A percentile compares a stretch with the other conserved stretches of the same genome.
Evolutionary conservation across 2,888 invertebrate species (phyloP).

Genomic region (Campoletis raptor): DNA sequence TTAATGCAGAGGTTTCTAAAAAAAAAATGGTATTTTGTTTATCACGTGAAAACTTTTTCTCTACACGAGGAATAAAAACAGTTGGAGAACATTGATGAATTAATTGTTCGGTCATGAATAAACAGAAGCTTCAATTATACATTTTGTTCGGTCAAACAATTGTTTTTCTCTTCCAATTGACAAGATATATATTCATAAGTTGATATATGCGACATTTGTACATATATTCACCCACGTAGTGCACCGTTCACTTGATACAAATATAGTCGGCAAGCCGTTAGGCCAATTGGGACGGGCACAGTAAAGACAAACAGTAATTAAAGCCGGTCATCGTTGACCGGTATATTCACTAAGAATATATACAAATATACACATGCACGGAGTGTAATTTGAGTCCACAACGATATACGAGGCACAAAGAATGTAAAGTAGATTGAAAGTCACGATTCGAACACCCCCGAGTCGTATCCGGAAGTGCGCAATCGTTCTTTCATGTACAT

Average conservation of each 20-base stretch:
- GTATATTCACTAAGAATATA: conserved; percentile 63
- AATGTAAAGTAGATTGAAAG: conserved; percentile 61
- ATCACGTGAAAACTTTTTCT: not conserved
- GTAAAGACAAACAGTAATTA: conserved; percentile 77
- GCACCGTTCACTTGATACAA: conserved; percentile 5
- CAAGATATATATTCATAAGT: conserved; percentile 17
- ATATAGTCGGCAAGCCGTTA: conserved; percentile 49
- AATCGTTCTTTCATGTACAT: conserved; percentile 41
- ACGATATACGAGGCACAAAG: conserved; percentile 16
- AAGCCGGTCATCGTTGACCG: conserved; percentile 72
- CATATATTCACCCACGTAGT: conserved; percentile 47
- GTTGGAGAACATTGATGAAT: not conserved
- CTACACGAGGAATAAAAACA: not conserved
- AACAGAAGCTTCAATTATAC: conserved; percentile 24
- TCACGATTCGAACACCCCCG: conserved; percentile 47
- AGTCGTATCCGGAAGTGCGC: conserved; percentile 68
- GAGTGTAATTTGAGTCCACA: conserved; percentile 2
- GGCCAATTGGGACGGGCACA: conserved; percentile 62
- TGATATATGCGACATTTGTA: conserved; percentile 8
- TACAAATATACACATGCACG: not conserved
- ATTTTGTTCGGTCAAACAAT: conserved; percentile 16
- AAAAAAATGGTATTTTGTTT: not conserved
- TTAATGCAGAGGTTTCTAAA: not conserved
- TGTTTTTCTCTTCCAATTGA: conserved; percentile 53
- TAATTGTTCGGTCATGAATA: conserved; percentile 26